Evolutionary conservation across 2,113 vertebrate genomes (phyloP), one percentile per base, ranked within the genome.

Genomic region (Setophaga petechia): DNA sequence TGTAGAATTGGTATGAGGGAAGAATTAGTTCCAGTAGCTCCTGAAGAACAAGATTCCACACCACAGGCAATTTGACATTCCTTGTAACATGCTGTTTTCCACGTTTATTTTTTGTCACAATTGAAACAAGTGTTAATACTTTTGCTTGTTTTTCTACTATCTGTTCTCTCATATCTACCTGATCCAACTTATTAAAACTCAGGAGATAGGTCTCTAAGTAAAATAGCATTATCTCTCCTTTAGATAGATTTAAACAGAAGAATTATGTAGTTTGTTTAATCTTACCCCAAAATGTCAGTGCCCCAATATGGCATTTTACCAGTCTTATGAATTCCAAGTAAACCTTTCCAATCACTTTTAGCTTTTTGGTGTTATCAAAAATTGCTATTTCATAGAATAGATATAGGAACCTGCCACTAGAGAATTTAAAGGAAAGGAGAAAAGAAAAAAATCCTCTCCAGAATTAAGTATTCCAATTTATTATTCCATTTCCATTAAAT

Each of bases 21-120:
- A 93, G 93, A 93, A 93, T 94, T 93, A 88, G 82, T 94, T 91
- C 67, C 87, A 97, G 87, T n/a, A 91, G 75, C 68, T 96, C 51
- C 84, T 37, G 27, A 92, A 90, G 92, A 88, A 77, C 43, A 84
- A 71, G 75, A 95, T 91, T 86, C 72, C 4, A 4, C 57, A 81
- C 31, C 12, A 61, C 75, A 91, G 55, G 55, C 75, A 77, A 57
- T 88, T 52, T 94, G 67, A 93, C 44, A 88, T 15, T 90, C 69
- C 30, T 85, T 47, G 18, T 58, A 71, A 51, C 11, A 23, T 54
- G 28, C 17, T 15, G 2, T 30, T 93, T 85, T 66, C 23, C 37
- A 37, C 31, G 1, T 30, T 23, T 55, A 77, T 41, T 62, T 55
- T 89, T 30, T 51, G 71, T 12, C 8, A 1, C 12, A 57, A 49